phyloP scores from a whole-genome alignment of 2,113 vertebrate species.

The Lepisosteus oculatus region DNA sequence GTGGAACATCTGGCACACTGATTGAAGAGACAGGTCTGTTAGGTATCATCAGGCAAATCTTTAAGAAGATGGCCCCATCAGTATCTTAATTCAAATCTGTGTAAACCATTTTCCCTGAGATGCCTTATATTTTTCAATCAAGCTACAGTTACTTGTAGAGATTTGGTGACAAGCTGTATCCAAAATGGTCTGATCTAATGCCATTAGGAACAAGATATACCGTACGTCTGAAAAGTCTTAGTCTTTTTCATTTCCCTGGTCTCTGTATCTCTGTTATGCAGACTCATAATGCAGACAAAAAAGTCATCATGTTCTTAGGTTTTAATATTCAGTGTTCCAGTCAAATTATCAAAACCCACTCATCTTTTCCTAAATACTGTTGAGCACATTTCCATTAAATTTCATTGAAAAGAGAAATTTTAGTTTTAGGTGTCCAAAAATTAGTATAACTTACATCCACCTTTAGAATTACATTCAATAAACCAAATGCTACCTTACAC shows the following conservation, averaged over 20 bases:
- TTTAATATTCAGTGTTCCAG: conserved; percentile 7
- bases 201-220: conserved; percentile 20
- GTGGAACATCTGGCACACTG: background rate
- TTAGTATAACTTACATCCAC: background rate
- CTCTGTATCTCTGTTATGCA: conserved; percentile 1
- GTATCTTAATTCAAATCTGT: too few relatives aligned
- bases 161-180: too few relatives aligned
- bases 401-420: background rate
- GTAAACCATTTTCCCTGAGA: too few relatives aligned
- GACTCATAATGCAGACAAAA: too few relatives aligned
- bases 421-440: conserved; percentile 19
- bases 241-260: background rate
- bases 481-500: conserved; percentile 10
- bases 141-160: too few relatives aligned
- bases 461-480: background rate
- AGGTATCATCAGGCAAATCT: too few relatives aligned
- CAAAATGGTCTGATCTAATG: conserved; percentile 14
- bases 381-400: conserved; percentile 11
- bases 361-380: background rate
- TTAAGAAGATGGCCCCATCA: too few relatives aligned
- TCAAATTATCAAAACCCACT: conserved; percentile 26
- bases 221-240: conserved; percentile 10
- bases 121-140: too few relatives aligned
- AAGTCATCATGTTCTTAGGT: background rate
- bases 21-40: too few relatives aligned